phyloP scores from a whole-genome alignment of 2,113 vertebrate genomes.

The Furnarius figulus region DNA sequence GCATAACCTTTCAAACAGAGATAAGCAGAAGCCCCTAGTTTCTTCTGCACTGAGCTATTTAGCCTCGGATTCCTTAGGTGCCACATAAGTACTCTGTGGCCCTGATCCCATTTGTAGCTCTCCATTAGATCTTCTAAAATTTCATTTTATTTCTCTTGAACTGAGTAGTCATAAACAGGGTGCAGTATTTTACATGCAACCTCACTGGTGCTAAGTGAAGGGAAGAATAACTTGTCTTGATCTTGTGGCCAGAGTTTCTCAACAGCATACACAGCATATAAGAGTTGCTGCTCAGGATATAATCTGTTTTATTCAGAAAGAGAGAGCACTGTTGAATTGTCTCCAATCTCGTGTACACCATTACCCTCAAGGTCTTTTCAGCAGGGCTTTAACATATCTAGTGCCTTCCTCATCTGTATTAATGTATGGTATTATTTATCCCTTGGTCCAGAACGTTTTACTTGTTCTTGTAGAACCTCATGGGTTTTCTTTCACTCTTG shows the following conservation, averaged over 20 bases:
- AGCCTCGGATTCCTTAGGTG: background rate
- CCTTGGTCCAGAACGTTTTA: background rate
- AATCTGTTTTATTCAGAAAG: background rate
- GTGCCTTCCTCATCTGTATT: background rate
- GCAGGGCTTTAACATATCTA: background rate
- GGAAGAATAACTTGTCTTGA: background rate
- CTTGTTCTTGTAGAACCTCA: background rate
- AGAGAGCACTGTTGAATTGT: background rate
- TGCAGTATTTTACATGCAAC: background rate
- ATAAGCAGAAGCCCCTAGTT: background rate
- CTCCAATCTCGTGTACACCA: background rate
- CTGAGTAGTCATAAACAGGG: background rate
- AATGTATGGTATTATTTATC: background rate
- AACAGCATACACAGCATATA: background rate
- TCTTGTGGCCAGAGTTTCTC: background rate
- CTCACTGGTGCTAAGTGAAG: background rate
- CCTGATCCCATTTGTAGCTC: background rate
- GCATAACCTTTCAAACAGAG: background rate
- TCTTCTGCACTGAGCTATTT: background rate
- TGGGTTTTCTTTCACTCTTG: background rate
- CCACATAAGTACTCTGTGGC: background rate
- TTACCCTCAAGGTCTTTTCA: background rate
- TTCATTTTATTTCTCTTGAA: background rate
- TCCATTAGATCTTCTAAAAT: background rate
- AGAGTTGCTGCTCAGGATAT: background rate